Base-by-base conservation (phyloP, 2,888 invertebrate species). In the Conchocele bisecta region DNA sequence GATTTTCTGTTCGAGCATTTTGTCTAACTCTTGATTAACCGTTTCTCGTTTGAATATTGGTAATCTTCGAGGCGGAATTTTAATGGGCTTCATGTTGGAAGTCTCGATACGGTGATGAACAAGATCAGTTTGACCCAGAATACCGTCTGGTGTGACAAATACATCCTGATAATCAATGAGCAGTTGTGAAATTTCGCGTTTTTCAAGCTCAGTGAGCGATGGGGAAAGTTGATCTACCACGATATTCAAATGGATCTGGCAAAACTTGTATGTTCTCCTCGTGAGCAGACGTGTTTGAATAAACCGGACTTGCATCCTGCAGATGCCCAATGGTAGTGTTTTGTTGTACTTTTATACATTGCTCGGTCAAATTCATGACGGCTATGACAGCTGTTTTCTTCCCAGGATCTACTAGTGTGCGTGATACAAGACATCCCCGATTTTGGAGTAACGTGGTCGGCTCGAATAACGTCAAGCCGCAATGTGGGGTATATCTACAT, bases 151-250 rank as follows among this genome's bases (percentile, higher is more conserved):
- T 17, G 17, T 48, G 7, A 60, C 29, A 42, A 78, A 78, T 11
- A 63, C 57, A 24, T 37, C 59, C 13, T 51, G 35, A 37, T 78
- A 65, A 54, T 78, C 46, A 11, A 37, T 33, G 4, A 77, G 53
- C 35, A 77, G 31, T 22, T 66, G 22, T 22, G 26, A 39, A 5
- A 72, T 26, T 26, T 54, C 7, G 20, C 48, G 22, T 37, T 63
- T 58, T 39, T 75, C 42, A 35, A 41, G 50, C 11, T 39, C 35
- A 13, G 50, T 33, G n/a, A 76, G 46, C 7, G 61, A 20, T n/a
- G 17, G 24, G 5, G 53, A 51, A 13, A 46, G 41, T 3, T 56
- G 13, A 17, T 65, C 63, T 41, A 66, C 31, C 20, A 44, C 42
- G 6, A 53, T 58, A n/a, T 24, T 20, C 65, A 69, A 65, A 41